phyloP scores from a whole-genome alignment of 2,888 invertebrate species.

The Drosophila melanocephala region DNA sequence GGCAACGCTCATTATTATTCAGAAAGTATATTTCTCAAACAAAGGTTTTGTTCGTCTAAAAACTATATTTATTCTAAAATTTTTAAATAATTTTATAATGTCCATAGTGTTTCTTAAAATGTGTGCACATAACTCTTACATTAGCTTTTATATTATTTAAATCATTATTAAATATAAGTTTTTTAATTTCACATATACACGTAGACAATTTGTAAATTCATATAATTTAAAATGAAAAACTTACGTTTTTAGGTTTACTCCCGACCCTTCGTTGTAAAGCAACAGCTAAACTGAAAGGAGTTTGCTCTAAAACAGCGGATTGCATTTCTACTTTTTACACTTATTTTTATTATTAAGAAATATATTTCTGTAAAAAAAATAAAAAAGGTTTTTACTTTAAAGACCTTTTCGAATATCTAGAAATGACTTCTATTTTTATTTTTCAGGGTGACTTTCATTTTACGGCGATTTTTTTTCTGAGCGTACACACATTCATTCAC shows the following conservation, averaged over 20 bases:
- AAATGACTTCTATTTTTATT: not conserved
- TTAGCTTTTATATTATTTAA: not conserved
- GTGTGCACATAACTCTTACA: not conserved
- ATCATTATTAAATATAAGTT: not conserved
- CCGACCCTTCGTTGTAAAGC: not conserved
- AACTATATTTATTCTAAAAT: not conserved
- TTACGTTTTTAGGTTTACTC: rapidly evolving
- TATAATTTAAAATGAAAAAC: not conserved
- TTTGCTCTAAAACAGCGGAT: not conserved
- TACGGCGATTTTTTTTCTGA: not conserved
- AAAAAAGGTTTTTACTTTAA: not conserved
- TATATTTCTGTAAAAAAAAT: not conserved
- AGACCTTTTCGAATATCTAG: not conserved
- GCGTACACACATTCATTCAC: not conserved
- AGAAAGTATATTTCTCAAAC: not conserved
- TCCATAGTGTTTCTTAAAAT: too few relatives aligned
- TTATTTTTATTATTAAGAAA: not conserved
- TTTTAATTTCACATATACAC: not conserved
- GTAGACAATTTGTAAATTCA: not conserved
- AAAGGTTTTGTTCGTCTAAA: not conserved
- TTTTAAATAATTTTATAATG: not conserved
- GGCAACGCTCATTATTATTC: not conserved
- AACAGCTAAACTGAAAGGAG: not conserved
- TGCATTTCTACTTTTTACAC: not conserved
- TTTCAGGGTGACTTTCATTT: not conserved